Evolutionary conservation across 1,140 invertebrate species (phyloP), one percentile per base, ranked within the genome.

Genomic region (Leucophenga varia): DNA sequence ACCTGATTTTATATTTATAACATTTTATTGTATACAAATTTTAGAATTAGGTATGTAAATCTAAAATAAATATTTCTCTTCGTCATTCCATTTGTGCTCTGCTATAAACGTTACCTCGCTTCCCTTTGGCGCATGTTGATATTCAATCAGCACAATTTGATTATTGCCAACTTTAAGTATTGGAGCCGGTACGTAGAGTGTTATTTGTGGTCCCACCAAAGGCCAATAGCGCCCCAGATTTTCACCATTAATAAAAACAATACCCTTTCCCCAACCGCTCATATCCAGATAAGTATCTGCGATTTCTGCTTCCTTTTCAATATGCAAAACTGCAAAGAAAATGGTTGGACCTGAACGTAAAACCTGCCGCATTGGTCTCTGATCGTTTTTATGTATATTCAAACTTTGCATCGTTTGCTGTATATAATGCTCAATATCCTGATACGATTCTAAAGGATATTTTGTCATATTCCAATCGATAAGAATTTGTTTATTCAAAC

Each of bases 181-280:
- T 0, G 70, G 47, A 0, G 74, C 75, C 0, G 89, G 88, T 3
- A 89, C 77, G 54, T 88, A 91, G 1, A 91, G 65, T 0, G 87
- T 91, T 3, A 86, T 71, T 72, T 91, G 89, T 1, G 89, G 88
- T 3, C 88, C 88, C 16, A 81, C 80, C 3, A 76, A 54, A 2
- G 87, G 85, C 89, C 89, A 91, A 69, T 90, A 91, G 25, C 88
- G 76, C 3, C 89, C 89, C n/a, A 91, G 69, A 64, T 88, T 88
- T 55, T 82, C 74, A 3, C 81, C 82, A 61, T 91, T 91, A 1
- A 91, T 59, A 72, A 83, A 89, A 3, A 83, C 81, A 31, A 86
- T 76, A n/a, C 88, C 89, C 81, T 89, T 89, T 37, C 77, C 79
- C 85, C 85, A 88, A 28, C 80, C 81, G 20, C 77, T 78, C 12